Evolutionary conservation across 2,113 vertebrate genomes (phyloP).

Genomic region (Chaetorhynchus papuensis): DNA sequence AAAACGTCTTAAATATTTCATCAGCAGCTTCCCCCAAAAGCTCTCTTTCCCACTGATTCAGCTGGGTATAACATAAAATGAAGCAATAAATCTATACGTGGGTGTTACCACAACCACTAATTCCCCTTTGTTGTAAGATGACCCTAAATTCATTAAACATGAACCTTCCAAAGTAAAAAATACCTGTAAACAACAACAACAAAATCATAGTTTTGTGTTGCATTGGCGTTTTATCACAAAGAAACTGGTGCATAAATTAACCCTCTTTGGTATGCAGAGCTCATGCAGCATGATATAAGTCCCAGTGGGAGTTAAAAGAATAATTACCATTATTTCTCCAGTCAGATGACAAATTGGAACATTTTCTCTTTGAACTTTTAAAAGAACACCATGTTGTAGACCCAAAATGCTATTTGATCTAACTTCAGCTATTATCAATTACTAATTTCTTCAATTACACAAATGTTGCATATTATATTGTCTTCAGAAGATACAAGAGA

Average conservation of each 20-base stretch:
- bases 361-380: slow-evolving; percentile 53
- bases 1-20: slow-evolving; percentile 52
- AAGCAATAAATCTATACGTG: neutral
- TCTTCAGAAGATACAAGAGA: neutral
- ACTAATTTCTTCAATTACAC: slow-evolving; percentile 38
- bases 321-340: slow-evolving; percentile 63
- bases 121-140: neutral
- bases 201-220: neutral
- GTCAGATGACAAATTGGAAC: slow-evolving; percentile 50
- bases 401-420: slow-evolving; percentile 48
- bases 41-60: slow-evolving; percentile 16
- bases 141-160: slow-evolving; percentile 10
- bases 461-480: neutral
- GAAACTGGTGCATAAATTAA: neutral
- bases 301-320: slow-evolving; percentile 60
- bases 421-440: slow-evolving; percentile 52
- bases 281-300: slow-evolving; percentile 33
- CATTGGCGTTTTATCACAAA: neutral
- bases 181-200: neutral
- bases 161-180: neutral
- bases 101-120: neutral
- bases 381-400: slow-evolving; percentile 43
- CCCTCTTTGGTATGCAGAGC: slow-evolving; percentile 46
- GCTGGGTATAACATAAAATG: neutral
- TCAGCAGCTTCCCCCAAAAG: slow-evolving; percentile 18